Base-by-base conservation (phyloP, 2,797 vertebrate genomes). In the Coendou prehensilis region DNA sequence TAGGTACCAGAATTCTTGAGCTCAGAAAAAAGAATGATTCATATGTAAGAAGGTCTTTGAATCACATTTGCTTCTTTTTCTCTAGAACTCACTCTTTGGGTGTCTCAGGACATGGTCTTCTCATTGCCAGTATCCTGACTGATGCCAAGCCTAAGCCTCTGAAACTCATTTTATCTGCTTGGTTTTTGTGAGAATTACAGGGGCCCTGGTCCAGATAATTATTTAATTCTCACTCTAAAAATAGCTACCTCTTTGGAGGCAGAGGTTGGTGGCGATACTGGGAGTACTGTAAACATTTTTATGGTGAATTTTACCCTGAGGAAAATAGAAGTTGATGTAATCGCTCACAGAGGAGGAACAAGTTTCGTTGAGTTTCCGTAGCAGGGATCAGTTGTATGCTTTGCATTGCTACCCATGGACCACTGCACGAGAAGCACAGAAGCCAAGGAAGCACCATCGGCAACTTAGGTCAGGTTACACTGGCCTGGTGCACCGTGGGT, bases 191-290 rank as follows among this genome's bases (percentile, higher is more conserved):
- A 87, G 76, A 88, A 92, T 96, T 78, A 85, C 50, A 94, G 73
- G 50, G 86, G 28, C 18, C n/a, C 59, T 93, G 28, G 76, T 37
- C 45, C 67, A 93, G 71, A 92, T 91, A 93, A 94, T 95, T 90
- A 83, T 56, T n/a, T 96, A 87, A 89, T 95, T 94, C 67, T 91
- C 91, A 94, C 79, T 95, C 63, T 91, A 80, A 97, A 93, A 95
- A 64, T 95, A 94, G 93, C 59, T 26, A 37, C 28, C 52, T 26
- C 7, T 54, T 69, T 33, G 14, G 54, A 91, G 33, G 33, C 2
- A 2, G 22, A 18, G 28, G 37, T 14, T 47, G 61, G 50, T 52
- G 61, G 54, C 64, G 23, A 81, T 82, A 91, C 84, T 59, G 75
- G 26, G 20, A 79, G 20, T 47, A 45, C 41, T 75, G 22, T 45